Base-by-base conservation (phyloP, 1,140 invertebrate species). In the Thaumetopoea pityocampa region DNA sequence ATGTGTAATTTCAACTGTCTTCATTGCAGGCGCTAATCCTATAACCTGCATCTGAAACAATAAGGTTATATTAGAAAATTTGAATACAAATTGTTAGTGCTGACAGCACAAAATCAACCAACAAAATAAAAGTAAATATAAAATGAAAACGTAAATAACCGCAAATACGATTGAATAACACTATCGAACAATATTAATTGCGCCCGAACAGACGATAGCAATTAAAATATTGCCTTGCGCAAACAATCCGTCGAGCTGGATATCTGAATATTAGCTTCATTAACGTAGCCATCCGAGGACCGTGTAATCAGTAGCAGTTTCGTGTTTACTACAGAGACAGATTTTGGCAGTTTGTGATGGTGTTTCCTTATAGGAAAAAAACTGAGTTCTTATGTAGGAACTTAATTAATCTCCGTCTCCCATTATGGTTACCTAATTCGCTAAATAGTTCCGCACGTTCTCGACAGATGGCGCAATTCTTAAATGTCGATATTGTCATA, bases 151-250 rank as follows among this genome's bases (percentile, higher is more conserved):
- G 18, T 16, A 41, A 51, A 51, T 41, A 40, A 41, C 24, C 41
- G 28, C 29, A 54, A 54, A 59, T 47, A 48, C 50, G 43, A 44
- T 50, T 50, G 46, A 26, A 44, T n/a, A 44, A 36, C 34, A 37
- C 52, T n/a, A 26, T 27, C 24, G 41, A 36, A 38, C 37, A 34
- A 45, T 29, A 35, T 59, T 54, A 60, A 49, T n/a, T n/a, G n/a
- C n/a, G n/a, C n/a, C 47, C 51, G 42, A 36, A 36, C 37, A 10
- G 43, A 41, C 38, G 26, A 27, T 22, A 42, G 51, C 48, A 58
- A 58, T 58, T 59, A 55, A 55, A 55, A 57, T 51, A 62, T 57
- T 53, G 46, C 49, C 51, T 46, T 59, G 52, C 51, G 19, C 55
- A 54, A 53, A 51, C 50, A 63, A 42, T 47, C 24, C 23, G 16